phyloP scores from a whole-genome alignment of 2,113 vertebrate species.

The Triplophysa siluroides region DNA sequence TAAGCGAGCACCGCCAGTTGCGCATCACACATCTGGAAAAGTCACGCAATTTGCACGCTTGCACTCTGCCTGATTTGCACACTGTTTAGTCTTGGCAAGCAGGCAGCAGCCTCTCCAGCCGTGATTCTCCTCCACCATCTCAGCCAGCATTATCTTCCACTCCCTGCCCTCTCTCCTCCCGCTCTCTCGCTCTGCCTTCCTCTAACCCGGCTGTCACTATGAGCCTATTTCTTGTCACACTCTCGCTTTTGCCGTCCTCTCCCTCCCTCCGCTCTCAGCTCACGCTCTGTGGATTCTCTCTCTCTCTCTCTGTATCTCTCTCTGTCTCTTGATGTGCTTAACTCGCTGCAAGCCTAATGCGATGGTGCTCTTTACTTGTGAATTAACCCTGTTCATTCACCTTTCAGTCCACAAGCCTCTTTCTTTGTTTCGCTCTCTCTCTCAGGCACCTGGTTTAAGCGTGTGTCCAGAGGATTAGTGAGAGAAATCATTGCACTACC shows the following conservation, averaged over 20 bases:
- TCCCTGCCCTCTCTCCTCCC: constrained; percentile 17
- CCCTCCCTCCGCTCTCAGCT: constrained; percentile 35
- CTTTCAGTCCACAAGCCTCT: constrained; percentile 55
- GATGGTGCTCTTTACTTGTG: neutral
- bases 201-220: constrained; percentile 49
- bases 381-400: constrained; percentile 30
- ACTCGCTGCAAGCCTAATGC: neutral
- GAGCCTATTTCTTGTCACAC: constrained; percentile 21
- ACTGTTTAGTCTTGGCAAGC: constrained; percentile 17
- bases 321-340: neutral
- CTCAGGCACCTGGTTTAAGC: constrained; percentile 66
- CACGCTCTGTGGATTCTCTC: constrained; percentile 40
- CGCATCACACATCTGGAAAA: constrained; percentile 9
- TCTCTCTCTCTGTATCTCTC: constrained; percentile 45
- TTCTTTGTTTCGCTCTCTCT: constrained; percentile 30
- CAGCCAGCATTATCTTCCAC: constrained; percentile 39
- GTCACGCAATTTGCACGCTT: constrained; percentile 8
- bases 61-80: neutral
- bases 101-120: constrained; percentile 1
- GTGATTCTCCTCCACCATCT: constrained; percentile 4
- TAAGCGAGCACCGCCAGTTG: constrained; percentile 19
- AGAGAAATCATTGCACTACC: constrained; percentile 68
- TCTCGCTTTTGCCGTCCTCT: constrained; percentile 49
- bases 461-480: constrained; percentile 76
- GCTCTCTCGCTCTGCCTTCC: constrained; percentile 33